Base-by-base conservation (phyloP, 2,888 invertebrate genomes). In the Tupiocoris notatus region DNA sequence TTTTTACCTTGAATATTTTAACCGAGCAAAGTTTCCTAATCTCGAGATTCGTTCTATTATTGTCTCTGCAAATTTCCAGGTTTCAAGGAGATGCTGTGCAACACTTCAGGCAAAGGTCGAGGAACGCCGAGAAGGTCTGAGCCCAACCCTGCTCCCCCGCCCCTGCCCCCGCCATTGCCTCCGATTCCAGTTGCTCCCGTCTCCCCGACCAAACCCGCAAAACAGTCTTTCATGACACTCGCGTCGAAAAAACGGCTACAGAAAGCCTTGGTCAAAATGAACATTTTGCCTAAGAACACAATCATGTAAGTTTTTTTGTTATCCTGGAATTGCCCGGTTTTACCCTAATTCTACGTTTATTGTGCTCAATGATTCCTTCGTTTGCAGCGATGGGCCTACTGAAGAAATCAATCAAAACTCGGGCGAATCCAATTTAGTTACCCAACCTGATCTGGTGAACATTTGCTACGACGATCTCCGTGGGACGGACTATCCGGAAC, bases 401-500 rank as follows among this genome's bases (percentile, higher is more conserved):
- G 77, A 79, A 73, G 77, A 78, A 77, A 68, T 77, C 18, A 77
- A 75, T 39, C 25, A 61, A 56, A 61, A 75, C 64, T 24, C 71
- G 17, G 76, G 78, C 25, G 63, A 63, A 7, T 21, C 62, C n/a
- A 25, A 77, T 77, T 78, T 81, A 20, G 68, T 79, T 57, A 77
- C 77, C 18, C 79, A 79, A n/a, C 77, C 79, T n/a, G 95, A 95
- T 84, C 86, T 95, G 80, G 92, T 91, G 84, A 82, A 81, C 71
- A 82, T 82, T 81, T 92, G 92, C 83, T 94, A 93, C 84, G 93
- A 94, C 83, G 94, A 93, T 82, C 86, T 89, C 67, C 88, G 91
- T 81, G 88, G 91, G 71, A 88, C 91, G 16, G 95, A 95, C 84
- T 94, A 92, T 84, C 97, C 98, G 1, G 98, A 98, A 84, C 97